These are phyloP conservation scores for Euborellia annulipes DNA, from an alignment of 1,140 invertebrate genomes.

Conservation along the genomic window DNA sequence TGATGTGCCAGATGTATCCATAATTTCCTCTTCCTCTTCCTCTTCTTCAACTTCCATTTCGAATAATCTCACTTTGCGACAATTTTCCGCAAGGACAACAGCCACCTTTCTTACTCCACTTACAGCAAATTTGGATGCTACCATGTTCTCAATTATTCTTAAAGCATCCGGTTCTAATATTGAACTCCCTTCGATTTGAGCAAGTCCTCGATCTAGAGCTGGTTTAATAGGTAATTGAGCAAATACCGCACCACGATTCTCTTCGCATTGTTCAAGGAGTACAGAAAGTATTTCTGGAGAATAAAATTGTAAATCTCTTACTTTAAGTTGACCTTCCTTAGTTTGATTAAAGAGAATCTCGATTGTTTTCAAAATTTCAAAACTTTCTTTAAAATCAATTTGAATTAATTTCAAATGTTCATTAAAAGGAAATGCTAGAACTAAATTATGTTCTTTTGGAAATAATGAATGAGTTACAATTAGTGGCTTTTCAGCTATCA, in stretches of 20 bases:
- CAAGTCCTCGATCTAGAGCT: not conserved
- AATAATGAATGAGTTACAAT: slow-evolving; percentile 2
- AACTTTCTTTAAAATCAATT: slow-evolving; percentile 1
- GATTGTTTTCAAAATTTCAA: not conserved
- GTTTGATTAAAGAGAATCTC: not conserved
- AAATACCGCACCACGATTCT: slow-evolving; percentile 38
- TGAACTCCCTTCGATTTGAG: slow-evolving; percentile 1
- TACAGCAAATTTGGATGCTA: slow-evolving; percentile 56
- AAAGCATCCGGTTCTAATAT: slow-evolving; percentile 21
- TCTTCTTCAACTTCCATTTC: slow-evolving; percentile 88
- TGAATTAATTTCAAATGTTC: slow-evolving; percentile 20
- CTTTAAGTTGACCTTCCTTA: slow-evolving; percentile 18
- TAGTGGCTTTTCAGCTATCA: not conserved
- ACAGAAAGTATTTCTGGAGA: slow-evolving; percentile 60
- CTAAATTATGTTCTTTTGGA: slow-evolving; percentile 25
- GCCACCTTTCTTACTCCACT: slow-evolving; percentile 78
- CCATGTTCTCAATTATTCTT: slow-evolving; percentile 51
- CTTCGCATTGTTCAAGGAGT: slow-evolving; percentile 40
- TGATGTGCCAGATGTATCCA: slow-evolving; percentile 27
- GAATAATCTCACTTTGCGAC: slow-evolving; percentile 65
- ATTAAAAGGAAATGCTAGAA: slow-evolving; percentile 24
- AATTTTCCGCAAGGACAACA: slow-evolving; percentile 63
- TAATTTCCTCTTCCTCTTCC: slow-evolving; percentile 57
- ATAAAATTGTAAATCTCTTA: slow-evolving; percentile 65
- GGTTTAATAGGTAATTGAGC: slow-evolving; percentile 43